Base-by-base conservation (phyloP, 2,113 vertebrate species). In the Coreoperca whiteheadi region DNA sequence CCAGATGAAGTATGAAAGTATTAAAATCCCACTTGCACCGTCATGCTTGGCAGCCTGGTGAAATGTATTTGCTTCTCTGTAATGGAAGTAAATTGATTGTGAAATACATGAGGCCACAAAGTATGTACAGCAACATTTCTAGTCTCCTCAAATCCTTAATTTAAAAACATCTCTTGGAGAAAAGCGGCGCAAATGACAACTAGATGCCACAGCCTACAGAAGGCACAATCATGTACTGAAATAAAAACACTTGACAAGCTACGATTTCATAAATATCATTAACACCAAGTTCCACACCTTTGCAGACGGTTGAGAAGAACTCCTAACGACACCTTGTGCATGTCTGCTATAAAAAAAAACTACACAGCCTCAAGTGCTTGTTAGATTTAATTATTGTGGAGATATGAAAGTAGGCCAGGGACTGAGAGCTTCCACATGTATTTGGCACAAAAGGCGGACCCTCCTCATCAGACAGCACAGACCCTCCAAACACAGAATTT, bases 341-440 rank as follows among this genome's bases (percentile, higher is more conserved):
- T 7, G 59, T 74, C 69, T 53, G 39, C 73, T 87, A 83, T 70
- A 77, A n/a, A n/a, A n/a, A n/a, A n/a, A n/a, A n/a, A n/a, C n/a
- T n/a, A n/a, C n/a, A 73, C 86, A 88, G 88, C 90, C 78, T 74
- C 73, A 43, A 83, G 74, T 80, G 88, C 71, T 77, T 79, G 84
- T 89, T 90, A 77, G 81, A 90, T 91, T 92, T 90, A 93, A 95
- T 95, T 93, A 92, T 91, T 82, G 81, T 87, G 74, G 53, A 83
- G 76, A 87, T 84, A 90, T 84, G 79, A 94, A 95, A 94, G 93
- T 93, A 94, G 93, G 92, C 69, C 92, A 92, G 76, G 61, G 79
- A 79, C 72, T 75, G 78, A 67, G 65, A 82, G 83, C 85, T 61
- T 83, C 68, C 43, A 50, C 65, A 46, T 63, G 63, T 61, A 79